Percentiles rank a stretch among this genome's conserved stretches.
Evolutionary conservation across 1,140 invertebrate species (phyloP).

Genomic region (Panagrolaimus sp.): DNA sequence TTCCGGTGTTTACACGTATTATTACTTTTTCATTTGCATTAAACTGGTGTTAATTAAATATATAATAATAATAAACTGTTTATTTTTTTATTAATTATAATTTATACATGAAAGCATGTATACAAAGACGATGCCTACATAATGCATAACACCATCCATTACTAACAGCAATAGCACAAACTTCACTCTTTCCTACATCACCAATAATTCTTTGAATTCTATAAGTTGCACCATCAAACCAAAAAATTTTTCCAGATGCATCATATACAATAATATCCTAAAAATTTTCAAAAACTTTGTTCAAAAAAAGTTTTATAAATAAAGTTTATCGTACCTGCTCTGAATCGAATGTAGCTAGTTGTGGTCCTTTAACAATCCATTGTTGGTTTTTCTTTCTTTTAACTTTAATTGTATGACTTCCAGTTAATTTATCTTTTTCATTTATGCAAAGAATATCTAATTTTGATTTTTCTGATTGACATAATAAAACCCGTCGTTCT

Average conservation of each 20-base stretch:
- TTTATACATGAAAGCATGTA: slow-evolving; percentile 34
- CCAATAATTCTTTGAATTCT: slow-evolving; percentile 35
- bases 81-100: background rate
- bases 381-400: slow-evolving; percentile 31
- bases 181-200: slow-evolving; percentile 36
- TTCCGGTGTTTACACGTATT: background rate
- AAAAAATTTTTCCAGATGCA: slow-evolving; percentile 37
- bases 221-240: slow-evolving; percentile 37
- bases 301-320: background rate
- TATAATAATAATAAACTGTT: background rate
- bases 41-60: too few species aligned
- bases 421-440: slow-evolving; percentile 26
- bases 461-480: slow-evolving; percentile 28
- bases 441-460: slow-evolving; percentile 27
- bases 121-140: slow-evolving; percentile 28
- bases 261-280: slow-evolving; percentile 42
- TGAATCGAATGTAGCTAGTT: slow-evolving; percentile 28
- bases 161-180: slow-evolving; percentile 58
- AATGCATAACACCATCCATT: slow-evolving; percentile 70
- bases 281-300: slow-evolving; percentile 9
- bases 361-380: slow-evolving; percentile 40
- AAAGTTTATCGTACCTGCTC: slow-evolving; percentile 20
- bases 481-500: slow-evolving; percentile 31
- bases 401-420: slow-evolving; percentile 36
- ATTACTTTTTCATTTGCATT: too few species aligned